A percentile compares a stretch with the other conserved stretches of the same genome.
Conservation (phyloP, 2,888 invertebrate genomes). For the Leptopilina syphax region DNA sequence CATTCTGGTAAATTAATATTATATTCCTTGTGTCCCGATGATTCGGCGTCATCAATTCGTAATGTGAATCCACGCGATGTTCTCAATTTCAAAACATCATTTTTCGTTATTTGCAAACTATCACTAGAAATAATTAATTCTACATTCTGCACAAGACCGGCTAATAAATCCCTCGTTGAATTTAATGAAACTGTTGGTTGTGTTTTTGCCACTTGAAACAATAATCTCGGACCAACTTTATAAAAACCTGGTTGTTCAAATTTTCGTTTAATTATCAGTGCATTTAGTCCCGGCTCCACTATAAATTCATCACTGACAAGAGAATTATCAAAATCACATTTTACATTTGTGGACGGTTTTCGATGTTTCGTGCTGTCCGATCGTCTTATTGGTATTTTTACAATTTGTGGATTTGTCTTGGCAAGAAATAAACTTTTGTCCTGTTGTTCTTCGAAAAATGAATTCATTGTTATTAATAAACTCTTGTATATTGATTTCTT, state of each 20-base stretch:
- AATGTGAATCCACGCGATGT: slow-evolving; percentile 84
- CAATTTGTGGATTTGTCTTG: slow-evolving; percentile 84
- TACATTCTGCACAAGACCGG: slow-evolving; percentile 89
- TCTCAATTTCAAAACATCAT: slow-evolving; percentile 81
- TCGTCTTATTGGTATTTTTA: slow-evolving; percentile 82
- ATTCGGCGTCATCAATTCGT: slow-evolving; percentile 75
- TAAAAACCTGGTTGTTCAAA: slow-evolving; percentile 84
- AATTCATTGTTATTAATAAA: slow-evolving; percentile 82
- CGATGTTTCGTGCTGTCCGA: slow-evolving; percentile 85
- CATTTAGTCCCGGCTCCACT: slow-evolving; percentile 83
- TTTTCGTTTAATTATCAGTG: slow-evolving; percentile 80
- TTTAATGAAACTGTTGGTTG: slow-evolving; percentile 79
- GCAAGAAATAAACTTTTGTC: slow-evolving; percentile 88
- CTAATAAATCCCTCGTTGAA: slow-evolving; percentile 84
- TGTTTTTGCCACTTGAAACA: slow-evolving; percentile 81
- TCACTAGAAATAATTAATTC: slow-evolving; percentile 87
- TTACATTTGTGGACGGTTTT: slow-evolving; percentile 82
- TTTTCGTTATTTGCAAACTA: slow-evolving; percentile 85
- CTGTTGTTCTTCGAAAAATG: slow-evolving; percentile 86
- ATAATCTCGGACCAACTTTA: slow-evolving; percentile 81
- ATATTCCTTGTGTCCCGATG: slow-evolving; percentile 70
- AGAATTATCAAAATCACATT: slow-evolving; percentile 82
- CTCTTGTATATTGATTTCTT: slow-evolving; percentile 81
- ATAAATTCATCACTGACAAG: slow-evolving; percentile 78
- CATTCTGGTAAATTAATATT: slow-evolving; percentile 70